phyloP scores from a whole-genome alignment of 2,797 vertebrate species.

The Geotrypetes seraphini region DNA sequence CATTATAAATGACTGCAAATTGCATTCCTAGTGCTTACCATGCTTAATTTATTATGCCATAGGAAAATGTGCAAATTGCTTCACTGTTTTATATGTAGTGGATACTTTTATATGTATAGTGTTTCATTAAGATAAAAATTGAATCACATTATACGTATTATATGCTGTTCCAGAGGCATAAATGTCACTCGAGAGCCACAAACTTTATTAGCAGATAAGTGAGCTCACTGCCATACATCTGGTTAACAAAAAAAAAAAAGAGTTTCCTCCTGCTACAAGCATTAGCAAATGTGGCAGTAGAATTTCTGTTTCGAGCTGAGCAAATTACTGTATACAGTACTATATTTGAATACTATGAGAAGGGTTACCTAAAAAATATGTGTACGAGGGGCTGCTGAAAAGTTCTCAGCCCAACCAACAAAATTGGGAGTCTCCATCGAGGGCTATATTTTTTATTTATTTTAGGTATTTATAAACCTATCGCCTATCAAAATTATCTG shows the following conservation, averaged over 20 bases:
- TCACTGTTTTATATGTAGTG: conserved; percentile 60
- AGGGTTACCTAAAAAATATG: too few species aligned
- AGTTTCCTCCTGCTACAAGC: too few species aligned
- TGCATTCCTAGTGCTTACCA: conserved; percentile 65
- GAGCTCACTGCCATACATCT: neutral
- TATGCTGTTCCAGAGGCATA: conserved; percentile 42
- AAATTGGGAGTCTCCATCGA: too few species aligned
- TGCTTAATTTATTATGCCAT: conserved; percentile 69
- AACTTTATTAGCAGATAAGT: conserved; percentile 25
- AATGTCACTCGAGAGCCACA: conserved; percentile 27
- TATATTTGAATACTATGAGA: too few species aligned
- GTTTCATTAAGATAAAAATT: conserved; percentile 59
- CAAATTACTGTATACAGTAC: too few species aligned
- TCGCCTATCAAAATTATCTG: too few species aligned
- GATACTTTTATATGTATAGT: conserved; percentile 59
- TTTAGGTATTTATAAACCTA: too few species aligned
- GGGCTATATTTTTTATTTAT: too few species aligned
- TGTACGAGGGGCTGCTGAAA: too few species aligned
- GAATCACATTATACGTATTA: conserved; percentile 43
- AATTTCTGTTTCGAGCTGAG: too few species aligned
- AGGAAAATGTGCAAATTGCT: conserved; percentile 67
- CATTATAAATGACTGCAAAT: conserved; percentile 75
- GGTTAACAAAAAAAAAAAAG: conserved; percentile 14
- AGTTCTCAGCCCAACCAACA: too few species aligned
- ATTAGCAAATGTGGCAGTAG: too few species aligned